Conservation (phyloP, 2,113 vertebrate genomes). For the Pristiophorus japonicus region DNA sequence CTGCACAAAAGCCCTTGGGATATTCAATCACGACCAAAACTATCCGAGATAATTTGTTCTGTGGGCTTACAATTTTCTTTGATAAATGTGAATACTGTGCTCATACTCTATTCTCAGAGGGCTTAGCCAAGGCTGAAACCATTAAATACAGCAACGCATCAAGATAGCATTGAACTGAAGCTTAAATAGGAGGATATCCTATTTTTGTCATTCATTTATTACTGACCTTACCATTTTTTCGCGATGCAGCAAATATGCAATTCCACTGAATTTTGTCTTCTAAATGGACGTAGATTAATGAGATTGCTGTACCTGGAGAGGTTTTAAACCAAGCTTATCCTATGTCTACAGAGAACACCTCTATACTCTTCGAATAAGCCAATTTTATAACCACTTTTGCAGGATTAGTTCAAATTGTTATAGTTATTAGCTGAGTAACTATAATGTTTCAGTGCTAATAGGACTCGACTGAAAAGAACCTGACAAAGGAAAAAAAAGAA, state of each 20-base stretch:
- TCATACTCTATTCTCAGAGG: constrained; percentile 14
- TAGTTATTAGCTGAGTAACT: background rate
- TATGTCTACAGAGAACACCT: background rate
- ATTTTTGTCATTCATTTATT: constrained; percentile 26
- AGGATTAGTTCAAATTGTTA: background rate
- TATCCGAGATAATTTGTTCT: background rate
- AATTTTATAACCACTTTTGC: background rate
- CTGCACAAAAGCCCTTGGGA: background rate
- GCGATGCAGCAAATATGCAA: background rate
- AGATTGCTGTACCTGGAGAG: background rate
- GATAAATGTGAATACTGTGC: background rate
- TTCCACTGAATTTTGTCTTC: background rate
- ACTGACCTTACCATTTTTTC: background rate
- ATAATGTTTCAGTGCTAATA: background rate
- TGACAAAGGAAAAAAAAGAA: too few relatives aligned
- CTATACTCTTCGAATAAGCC: background rate
- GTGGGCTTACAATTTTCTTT: background rate
- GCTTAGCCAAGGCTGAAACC: background rate
- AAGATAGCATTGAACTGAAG: constrained; percentile 11
- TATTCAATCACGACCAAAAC: background rate
- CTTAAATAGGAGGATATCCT: constrained; percentile 8
- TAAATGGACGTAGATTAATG: background rate
- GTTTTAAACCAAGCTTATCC: background rate
- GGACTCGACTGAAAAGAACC: background rate
- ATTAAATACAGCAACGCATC: constrained; percentile 23